Evolutionary conservation across 2,113 vertebrate genomes (phyloP), one percentile per base, ranked within the genome.

Genomic region (Ameiurus melas): DNA sequence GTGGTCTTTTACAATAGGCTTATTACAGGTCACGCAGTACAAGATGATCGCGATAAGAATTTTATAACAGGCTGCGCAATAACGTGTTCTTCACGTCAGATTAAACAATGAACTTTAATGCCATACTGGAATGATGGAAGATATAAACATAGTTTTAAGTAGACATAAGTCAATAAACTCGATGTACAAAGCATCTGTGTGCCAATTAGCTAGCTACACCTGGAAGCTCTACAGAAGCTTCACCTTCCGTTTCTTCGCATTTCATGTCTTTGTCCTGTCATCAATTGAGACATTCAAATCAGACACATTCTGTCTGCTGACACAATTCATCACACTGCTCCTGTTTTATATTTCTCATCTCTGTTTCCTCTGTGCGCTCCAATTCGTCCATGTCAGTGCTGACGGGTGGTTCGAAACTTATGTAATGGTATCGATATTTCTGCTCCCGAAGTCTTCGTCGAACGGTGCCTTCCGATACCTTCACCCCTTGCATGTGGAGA

Each of bases 391-490:
- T 22, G 8, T 33, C 3, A 0, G 7, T 12, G 27, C 22, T 10
- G 13, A 9, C 8, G 0, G 33, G 27, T 20, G 53, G n/a, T 0
- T 20, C 3, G 1, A 53, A 33, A 3, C 8, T 57, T 19, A 81
- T 58, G 53, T 81, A 81, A 33, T 33, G 78, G 53, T 58, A 81
- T 20, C 55, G n/a, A 36, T 81, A 81, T 36, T 81, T 81, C 78
- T 81, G 78, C 78, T 81, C 78, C 1, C 17, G 53, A 22, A 82
- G 79, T 36, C 79, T 12, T 36, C 79, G 58, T 7, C 55, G 55
- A 13, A 83, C 57, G 33, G 80, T 83, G 22, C 57, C 39, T 8
- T 83, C 33, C 5, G 80, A 83, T 1, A 83, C 22, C 12, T 62
- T 62, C 33, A 83, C 80, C 2, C 80, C 80, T 1, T 30, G 33